These are phyloP conservation scores for Phrynosoma platyrhinos DNA, from an alignment of 2,113 vertebrate genomes.

Conservation along the genomic window DNA sequence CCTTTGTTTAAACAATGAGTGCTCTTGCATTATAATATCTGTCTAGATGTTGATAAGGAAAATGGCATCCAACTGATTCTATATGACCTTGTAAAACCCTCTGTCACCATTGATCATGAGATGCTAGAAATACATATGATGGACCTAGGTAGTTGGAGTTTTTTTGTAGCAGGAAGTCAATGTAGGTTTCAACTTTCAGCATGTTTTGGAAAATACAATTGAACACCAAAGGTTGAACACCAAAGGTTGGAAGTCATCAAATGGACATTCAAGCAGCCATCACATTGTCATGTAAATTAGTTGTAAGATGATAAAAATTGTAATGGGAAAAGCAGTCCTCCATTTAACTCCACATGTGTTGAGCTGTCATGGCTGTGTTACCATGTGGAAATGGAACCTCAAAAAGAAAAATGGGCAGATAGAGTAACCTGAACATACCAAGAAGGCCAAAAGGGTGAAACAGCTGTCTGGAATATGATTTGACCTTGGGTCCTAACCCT, in stretches of 20 bases:
- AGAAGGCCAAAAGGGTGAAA: not conserved
- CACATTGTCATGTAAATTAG: not conserved
- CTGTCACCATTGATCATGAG: not conserved
- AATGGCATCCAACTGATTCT: not conserved
- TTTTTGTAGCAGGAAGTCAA: not conserved
- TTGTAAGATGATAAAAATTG: not conserved
- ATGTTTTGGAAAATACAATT: not conserved
- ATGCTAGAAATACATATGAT: not conserved
- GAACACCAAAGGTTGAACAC: not conserved
- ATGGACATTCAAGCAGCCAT: not conserved
- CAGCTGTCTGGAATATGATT: too few species aligned
- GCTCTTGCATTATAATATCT: not conserved
- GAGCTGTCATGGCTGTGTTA: not conserved
- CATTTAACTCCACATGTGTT: not conserved
- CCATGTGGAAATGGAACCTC: not conserved
- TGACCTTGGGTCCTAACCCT: too few species aligned
- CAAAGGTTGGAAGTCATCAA: not conserved
- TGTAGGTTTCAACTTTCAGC: not conserved
- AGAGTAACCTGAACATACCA: not conserved
- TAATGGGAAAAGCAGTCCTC: not conserved
- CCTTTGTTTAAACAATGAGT: not conserved
- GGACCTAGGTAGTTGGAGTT: not conserved
- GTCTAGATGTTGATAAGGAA: not conserved
- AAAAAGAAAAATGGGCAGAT: not conserved
- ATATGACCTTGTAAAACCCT: not conserved